These are phyloP conservation scores for Sinohyriopsis cumingii DNA, from an alignment of 2,888 invertebrate species.

Conservation along the genomic window DNA sequence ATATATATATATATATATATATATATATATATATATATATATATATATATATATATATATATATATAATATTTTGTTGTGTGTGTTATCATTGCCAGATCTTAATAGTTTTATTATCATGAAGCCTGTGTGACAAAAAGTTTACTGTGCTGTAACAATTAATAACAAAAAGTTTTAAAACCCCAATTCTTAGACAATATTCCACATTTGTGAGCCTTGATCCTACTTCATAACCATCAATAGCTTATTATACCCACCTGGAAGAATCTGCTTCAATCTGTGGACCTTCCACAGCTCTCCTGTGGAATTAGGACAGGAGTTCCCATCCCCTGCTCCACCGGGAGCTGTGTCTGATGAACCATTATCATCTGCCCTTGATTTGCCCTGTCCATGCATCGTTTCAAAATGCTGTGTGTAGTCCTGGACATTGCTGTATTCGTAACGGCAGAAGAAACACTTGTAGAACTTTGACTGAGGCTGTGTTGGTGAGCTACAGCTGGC, in stretches of 20 bases:
- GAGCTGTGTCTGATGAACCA: not conserved
- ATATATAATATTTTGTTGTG: no score
- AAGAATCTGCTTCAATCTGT: conserved; percentile 49
- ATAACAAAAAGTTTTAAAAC: no score
- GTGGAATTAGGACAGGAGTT: not conserved
- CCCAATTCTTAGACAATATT: no score
- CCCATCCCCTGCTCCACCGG: conserved; percentile 4
- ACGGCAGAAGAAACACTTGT: conserved; percentile 46
- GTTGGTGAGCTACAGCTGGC: not conserved
- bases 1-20: no score
- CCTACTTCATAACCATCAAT: no score
- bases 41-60: no score
- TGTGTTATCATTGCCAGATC: no score
- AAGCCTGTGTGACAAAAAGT: no score
- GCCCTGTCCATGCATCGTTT: conserved; percentile 33
- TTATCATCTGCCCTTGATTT: conserved; percentile 7
- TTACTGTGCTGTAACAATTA: no score
- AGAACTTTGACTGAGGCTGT: conserved; percentile 18
- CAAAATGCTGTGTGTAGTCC: conserved; percentile 48
- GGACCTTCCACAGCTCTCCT: conserved; percentile 54
- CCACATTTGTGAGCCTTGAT: no score
- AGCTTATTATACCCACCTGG: conserved; percentile 37
- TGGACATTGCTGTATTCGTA: conserved; percentile 42
- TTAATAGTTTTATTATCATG: no score
- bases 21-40: no score